Percentiles rank a stretch among this genome's conserved stretches.
Evolutionary conservation across 2,113 vertebrate species (phyloP).

Genomic region (Gavia stellata): DNA sequence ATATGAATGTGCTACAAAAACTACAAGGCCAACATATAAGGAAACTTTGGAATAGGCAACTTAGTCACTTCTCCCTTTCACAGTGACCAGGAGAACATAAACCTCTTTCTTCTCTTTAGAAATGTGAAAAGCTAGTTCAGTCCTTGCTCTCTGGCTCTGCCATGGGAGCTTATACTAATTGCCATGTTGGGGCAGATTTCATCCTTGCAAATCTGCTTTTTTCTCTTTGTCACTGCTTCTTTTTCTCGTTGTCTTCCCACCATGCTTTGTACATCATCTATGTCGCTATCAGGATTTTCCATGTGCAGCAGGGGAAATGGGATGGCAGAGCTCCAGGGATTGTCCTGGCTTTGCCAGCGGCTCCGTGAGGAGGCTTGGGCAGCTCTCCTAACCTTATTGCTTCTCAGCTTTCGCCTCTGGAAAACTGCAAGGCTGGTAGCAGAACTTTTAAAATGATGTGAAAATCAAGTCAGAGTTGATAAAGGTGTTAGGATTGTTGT

Average conservation of each 20-base stretch:
- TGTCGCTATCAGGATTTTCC: not conserved
- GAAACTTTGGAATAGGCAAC: not conserved
- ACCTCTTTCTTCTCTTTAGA: not conserved
- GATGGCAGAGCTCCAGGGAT: not conserved
- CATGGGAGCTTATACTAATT: not conserved
- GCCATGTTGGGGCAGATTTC: not conserved
- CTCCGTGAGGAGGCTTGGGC: not conserved
- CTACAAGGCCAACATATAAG: not conserved
- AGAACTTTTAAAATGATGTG: not conserved
- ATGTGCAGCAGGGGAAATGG: not conserved
- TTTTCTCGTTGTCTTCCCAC: not conserved
- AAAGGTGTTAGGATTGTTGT: not conserved
- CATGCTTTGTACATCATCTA: rapidly evolving
- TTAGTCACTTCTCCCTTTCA: not conserved
- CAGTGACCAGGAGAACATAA: not conserved
- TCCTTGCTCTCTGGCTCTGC: not conserved
- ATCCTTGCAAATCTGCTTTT: not conserved
- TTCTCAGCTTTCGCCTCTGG: not conserved
- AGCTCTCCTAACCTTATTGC: not conserved
- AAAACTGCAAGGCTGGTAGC: not conserved
- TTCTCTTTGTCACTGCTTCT: not conserved
- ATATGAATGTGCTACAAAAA: not conserved
- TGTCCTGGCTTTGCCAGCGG: not conserved
- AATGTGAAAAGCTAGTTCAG: not conserved
- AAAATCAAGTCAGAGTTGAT: not conserved